A percentile compares a stretch with the other conserved stretches of the same genome.
Conservation (phyloP, 2,888 invertebrate genomes). For the Amphiduros pacificus region DNA sequence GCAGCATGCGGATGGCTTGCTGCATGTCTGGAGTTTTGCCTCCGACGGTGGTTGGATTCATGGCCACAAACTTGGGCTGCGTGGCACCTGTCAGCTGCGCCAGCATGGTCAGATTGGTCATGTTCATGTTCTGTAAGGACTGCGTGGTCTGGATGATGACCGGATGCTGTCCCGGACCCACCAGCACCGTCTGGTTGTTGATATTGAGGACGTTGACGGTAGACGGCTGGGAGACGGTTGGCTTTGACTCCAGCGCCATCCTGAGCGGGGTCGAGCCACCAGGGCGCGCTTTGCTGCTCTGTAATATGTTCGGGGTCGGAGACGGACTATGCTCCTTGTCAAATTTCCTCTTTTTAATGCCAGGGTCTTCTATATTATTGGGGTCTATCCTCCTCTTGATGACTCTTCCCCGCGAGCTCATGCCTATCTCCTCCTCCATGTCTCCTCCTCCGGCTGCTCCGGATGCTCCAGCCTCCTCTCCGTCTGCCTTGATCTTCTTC, state of each 20-base stretch:
- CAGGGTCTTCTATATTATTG: constrained; percentile 46
- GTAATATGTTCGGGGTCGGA: constrained; percentile 1
- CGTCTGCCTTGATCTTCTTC: too few relatives aligned
- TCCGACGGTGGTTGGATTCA: neutral
- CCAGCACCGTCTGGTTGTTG: constrained; percentile 9
- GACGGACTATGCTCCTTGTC: neutral
- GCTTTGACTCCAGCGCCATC: neutral
- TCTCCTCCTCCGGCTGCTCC: neutral
- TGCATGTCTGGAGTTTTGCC: neutral
- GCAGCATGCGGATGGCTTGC: constrained; percentile 8
- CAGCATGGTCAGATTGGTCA: constrained; percentile 13
- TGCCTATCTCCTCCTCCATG: neutral
- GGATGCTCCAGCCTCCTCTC: too few relatives aligned
- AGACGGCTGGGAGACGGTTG: neutral
- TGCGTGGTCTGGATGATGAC: constrained; percentile 8
- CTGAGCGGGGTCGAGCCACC: neutral
- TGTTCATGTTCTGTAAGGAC: neutral
- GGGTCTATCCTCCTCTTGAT: constrained; percentile 50
- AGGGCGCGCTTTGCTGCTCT: neutral
- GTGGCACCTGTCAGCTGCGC: constrained; percentile 11
- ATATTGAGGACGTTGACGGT: constrained; percentile 9
- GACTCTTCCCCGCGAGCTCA: constrained; percentile 41
- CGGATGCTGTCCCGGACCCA: constrained; percentile 7
- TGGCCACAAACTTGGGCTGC: neutral
- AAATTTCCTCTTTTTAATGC: constrained; percentile 33